Percentiles rank a stretch among this genome's conserved stretches.
Evolutionary conservation across 30 jellyfish, hydroid and myxozoan species (phyloP).

Genomic region (Pseudorhiza aurosa): DNA sequence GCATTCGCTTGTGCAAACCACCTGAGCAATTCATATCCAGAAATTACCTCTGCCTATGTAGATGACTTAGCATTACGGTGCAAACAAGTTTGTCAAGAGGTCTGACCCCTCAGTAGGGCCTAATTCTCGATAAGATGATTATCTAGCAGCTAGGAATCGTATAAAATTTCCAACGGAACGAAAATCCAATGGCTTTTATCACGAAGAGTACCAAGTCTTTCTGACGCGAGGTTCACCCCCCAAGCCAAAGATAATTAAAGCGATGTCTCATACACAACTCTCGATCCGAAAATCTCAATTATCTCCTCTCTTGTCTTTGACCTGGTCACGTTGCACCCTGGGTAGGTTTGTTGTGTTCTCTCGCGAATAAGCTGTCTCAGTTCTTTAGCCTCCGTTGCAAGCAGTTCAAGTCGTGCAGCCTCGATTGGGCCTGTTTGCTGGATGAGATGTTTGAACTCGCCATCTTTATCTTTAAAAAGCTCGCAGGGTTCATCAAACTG

Average conservation of each 20-base stretch:
- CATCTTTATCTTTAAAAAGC: slow-evolving; percentile 59
- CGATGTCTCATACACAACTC: slow-evolving; percentile 73
- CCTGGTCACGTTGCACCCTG: slow-evolving; percentile 71
- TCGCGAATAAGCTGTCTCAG: slow-evolving; percentile 44
- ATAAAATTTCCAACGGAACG: too few species aligned
- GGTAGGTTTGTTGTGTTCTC: slow-evolving; percentile 51
- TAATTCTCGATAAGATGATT: too few species aligned
- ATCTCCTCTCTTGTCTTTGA: slow-evolving; percentile 79
- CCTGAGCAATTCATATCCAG: too few species aligned
- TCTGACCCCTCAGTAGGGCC: too few species aligned
- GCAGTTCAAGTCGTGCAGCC: slow-evolving; percentile 72
- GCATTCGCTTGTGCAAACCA: too few species aligned
- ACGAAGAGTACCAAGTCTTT: too few species aligned
- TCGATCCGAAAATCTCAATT: slow-evolving; percentile 72
- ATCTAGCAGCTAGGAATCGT: too few species aligned
- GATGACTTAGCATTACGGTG: too few species aligned
- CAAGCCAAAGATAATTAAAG: slow-evolving; percentile 16
- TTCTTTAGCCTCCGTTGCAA: slow-evolving; percentile 79
- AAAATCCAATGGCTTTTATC: too few species aligned
- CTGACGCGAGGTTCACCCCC: too few species aligned
- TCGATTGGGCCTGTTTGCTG: slow-evolving; percentile 80
- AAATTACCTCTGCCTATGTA: too few species aligned
- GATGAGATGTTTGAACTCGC: slow-evolving; percentile 72
- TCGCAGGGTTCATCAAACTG: slow-evolving; percentile 85
- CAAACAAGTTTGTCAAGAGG: too few species aligned